Percentiles rank a stretch among this genome's conserved stretches.
Conservation (phyloP, 1,140 invertebrate species). For the Acromyrmex charruanus region DNA sequence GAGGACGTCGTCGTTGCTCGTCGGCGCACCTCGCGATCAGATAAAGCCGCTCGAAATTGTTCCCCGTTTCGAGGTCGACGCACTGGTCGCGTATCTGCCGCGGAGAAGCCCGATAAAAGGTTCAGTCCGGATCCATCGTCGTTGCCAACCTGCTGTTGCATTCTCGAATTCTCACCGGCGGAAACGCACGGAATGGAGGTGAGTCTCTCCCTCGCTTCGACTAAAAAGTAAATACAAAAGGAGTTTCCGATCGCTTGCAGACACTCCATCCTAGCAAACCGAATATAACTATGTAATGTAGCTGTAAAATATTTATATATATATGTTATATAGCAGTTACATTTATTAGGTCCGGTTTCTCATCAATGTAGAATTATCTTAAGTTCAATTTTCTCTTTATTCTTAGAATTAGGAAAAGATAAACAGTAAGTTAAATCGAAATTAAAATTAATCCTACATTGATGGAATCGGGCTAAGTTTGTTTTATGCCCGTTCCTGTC, state of each 20-base stretch:
- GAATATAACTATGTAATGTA: too few relatives aligned
- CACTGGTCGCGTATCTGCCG: slow-evolving; percentile 48
- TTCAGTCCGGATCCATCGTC: slow-evolving; percentile 45
- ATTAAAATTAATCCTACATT: too few relatives aligned
- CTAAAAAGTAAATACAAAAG: not conserved
- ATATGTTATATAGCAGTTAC: too few relatives aligned
- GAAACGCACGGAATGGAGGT: slow-evolving; percentile 79
- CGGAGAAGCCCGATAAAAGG: slow-evolving; percentile 65
- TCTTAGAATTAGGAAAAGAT: too few relatives aligned
- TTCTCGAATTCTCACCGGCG: slow-evolving; percentile 13
- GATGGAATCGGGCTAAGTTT: too few relatives aligned
- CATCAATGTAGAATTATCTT: too few relatives aligned
- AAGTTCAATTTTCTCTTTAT: too few relatives aligned
- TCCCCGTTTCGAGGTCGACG: slow-evolving; percentile 46
- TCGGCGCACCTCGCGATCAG: slow-evolving; percentile 72
- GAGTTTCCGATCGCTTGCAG: not conserved
- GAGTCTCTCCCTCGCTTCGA: slow-evolving; percentile 32
- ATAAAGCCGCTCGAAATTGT: slow-evolving; percentile 73
- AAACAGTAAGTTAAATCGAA: too few relatives aligned
- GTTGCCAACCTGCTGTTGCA: not conserved
- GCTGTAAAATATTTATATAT: too few relatives aligned
- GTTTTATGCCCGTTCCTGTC: too few relatives aligned
- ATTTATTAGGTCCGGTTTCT: too few relatives aligned
- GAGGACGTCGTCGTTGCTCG: slow-evolving; percentile 60
- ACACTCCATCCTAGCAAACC: too few relatives aligned